Evolutionary conservation across 2,888 invertebrate genomes (phyloP), one percentile per base, ranked within the genome.

Genomic region (Ophioninae sp.): DNA sequence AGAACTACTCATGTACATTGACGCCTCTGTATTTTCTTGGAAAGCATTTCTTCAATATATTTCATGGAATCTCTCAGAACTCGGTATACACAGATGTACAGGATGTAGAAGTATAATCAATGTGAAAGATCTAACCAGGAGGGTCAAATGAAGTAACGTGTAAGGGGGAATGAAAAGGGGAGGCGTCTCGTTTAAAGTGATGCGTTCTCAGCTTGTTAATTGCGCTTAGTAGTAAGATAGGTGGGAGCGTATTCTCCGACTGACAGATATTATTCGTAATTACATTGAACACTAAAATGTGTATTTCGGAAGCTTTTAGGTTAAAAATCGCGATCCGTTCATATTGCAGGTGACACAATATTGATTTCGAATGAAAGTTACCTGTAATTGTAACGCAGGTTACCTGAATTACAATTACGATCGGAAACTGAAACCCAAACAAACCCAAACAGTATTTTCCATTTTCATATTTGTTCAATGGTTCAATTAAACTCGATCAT

Each of bases 51-150:
- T 79, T 20, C 23, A 57, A 6, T 59, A 65, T 61, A 74, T 77
- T 79, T 61, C 37, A 39, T 57, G 59, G 64, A 62, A 81, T 37
- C 17, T 37, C 39, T 57, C 37, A n/a, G 75, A 76, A 30, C 72
- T 67, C n/a, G 30, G 67, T 68, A 80, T 74, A 81, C 56, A 65
- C 21, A 57, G 65, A 50, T 8, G 8, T 17, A 77, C 84, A 86
- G 81, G 85, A 85, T 84, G 83, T 79, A 72, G 79, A 80, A 70
- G 84, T 85, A 74, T 89, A 90, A 89, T 91, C 90, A 86, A 88
- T 85, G 88, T 88, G 91, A 85, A 91, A 91, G 89, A 91, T 91
- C 91, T 88, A 76, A n/a, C 76, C 82, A 61, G 83, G 82, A 86
- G 84, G 87, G 86, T 89, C 87, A 87, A 80, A 81, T 85, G 78